Percentiles rank a stretch among this genome's conserved stretches.
Evolutionary conservation across 2,797 vertebrate genomes (phyloP).

Genomic region (Poecile montanus): DNA sequence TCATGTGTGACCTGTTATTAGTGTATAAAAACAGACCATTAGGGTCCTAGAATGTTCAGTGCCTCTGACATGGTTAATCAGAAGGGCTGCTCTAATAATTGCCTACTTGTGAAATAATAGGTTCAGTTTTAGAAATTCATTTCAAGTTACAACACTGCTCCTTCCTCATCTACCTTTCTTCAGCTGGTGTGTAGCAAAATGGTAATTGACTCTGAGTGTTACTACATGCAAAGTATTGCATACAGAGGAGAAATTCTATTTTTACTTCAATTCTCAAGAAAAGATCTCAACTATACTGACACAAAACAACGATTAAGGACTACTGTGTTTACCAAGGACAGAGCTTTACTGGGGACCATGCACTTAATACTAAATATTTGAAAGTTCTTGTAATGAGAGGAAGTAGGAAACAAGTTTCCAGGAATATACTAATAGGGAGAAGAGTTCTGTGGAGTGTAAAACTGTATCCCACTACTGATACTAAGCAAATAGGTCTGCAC

Average conservation of each 20-base stretch:
- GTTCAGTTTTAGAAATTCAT: not conserved
- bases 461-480: not conserved
- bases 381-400: not conserved
- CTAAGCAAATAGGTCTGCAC: not conserved
- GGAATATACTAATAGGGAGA: not conserved
- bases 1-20: not conserved
- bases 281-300: not conserved
- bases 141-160: not conserved
- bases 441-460: not conserved
- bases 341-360: not conserved
- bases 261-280: not conserved
- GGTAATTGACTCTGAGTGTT: not conserved
- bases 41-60: not conserved
- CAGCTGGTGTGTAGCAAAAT: not conserved
- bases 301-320: not conserved
- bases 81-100: not conserved
- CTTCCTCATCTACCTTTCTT: not conserved
- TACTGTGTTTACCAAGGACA: not conserved
- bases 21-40: not conserved
- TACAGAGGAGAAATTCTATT: not conserved
- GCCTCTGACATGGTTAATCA: not conserved
- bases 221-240: not conserved
- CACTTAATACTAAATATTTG: not conserved
- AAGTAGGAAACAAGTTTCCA: not conserved
- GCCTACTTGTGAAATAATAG: conserved; percentile 32